Evolutionary conservation across 1,140 invertebrate genomes (phyloP), one percentile per base, ranked within the genome.

Genomic region (Aphelenchoides avenae): DNA sequence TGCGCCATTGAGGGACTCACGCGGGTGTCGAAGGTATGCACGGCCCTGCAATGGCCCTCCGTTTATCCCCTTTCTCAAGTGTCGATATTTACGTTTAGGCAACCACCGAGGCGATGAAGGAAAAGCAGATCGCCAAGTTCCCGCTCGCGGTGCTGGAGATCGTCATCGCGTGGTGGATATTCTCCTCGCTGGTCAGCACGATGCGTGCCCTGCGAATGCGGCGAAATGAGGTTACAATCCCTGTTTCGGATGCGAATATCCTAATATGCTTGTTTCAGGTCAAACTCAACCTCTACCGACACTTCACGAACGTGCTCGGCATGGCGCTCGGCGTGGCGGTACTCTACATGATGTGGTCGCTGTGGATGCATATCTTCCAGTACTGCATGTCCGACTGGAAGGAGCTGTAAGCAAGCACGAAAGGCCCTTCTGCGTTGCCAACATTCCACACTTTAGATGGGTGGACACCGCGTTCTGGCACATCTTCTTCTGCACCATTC

Each of bases 381-480:
- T 47, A 54, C 15, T 67, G 78, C 75, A 57, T 78, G 4, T 74
- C 87, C 84, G 86, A 89, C 55, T 93, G 89, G 90, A 87, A 87
- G 73, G 86, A 90, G 77, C 80, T 92, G 49, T 82, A 77, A 78
- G 68, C 67, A 42, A n/a, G n/a, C n/a, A n/a, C n/a, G n/a, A n/a
- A n/a, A n/a, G n/a, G n/a, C n/a, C n/a, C n/a, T n/a, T n/a, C 30
- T 27, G 2, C 9, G 3, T 30, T 30, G 9, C 6, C 3, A 26
- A 31, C 29, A 22, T 65, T 31, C 15, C 4, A 37, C 40, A 29
- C 55, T 72, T 44, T 46, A 75, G 75, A 22, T 91, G 88, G 88
- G 76, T 93, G 55, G 89, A 94, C 79, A 88, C 90, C 57, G 90
- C 88, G 2, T 93, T 88, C 78, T 94, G 91, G 91, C 89, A 91